These are phyloP conservation scores for Amphibalanus amphitrite DNA, from an alignment of 1,140 invertebrate genomes.

Conservation along the genomic window DNA sequence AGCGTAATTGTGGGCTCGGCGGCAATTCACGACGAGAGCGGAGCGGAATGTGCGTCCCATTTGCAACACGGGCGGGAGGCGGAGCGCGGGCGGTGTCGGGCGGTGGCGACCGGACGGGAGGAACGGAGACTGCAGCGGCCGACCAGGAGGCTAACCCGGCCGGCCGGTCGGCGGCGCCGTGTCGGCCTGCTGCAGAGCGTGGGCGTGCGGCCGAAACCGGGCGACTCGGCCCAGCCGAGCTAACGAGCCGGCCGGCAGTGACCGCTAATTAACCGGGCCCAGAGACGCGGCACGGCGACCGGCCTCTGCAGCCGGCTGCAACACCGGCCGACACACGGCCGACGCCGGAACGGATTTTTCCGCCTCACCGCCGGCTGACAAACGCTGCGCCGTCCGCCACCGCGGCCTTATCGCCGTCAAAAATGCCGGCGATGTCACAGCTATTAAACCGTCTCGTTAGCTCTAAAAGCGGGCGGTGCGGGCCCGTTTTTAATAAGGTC, in stretches of 20 bases:
- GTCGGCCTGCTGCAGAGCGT: no score
- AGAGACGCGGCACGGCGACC: neutral
- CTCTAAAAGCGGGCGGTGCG: neutral
- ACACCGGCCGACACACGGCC: no score
- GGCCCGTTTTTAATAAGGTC: neutral
- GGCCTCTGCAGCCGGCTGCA: no score
- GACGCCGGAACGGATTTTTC: neutral
- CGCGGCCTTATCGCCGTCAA: neutral
- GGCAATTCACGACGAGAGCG: neutral
- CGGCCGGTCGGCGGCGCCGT: no score
- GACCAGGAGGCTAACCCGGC: no score
- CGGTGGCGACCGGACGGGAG: no score
- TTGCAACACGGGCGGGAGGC: neutral
- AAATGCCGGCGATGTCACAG: neutral
- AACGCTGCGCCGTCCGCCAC: neutral
- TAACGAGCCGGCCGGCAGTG: neutral
- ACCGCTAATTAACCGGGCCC: neutral
- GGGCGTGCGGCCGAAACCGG: no score
- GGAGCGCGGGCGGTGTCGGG: no score
- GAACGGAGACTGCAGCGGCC: no score
- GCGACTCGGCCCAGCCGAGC: no score
- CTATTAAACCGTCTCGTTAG: neutral
- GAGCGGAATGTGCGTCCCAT: neutral
- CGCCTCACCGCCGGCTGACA: neutral
- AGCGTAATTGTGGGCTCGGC: neutral